phyloP scores from a whole-genome alignment of 2,888 invertebrate genomes.

The Nephrotoma flavescens region DNA sequence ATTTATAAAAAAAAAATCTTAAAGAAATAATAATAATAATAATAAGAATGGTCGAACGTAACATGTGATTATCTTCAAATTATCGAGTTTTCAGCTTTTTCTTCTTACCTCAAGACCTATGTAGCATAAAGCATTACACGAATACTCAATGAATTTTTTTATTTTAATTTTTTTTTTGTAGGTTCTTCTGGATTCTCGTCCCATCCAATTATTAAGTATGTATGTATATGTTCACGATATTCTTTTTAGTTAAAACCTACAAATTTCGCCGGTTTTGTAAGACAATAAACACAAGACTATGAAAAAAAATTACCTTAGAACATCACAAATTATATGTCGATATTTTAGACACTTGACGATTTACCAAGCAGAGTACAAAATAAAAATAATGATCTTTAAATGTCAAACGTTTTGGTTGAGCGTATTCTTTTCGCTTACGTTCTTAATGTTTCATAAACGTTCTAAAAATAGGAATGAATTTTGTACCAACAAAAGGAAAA shows the following conservation, averaged over 20 bases:
- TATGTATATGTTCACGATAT: not conserved
- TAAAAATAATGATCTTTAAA: not conserved
- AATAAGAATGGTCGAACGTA: not conserved
- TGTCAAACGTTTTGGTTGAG: not conserved
- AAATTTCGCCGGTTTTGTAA: not conserved
- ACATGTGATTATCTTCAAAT: not conserved
- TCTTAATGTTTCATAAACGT: not conserved
- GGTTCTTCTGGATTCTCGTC: not conserved
- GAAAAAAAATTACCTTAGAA: not conserved
- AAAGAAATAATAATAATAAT: not conserved
- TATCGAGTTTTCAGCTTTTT: not conserved
- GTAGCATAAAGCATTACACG: not conserved
- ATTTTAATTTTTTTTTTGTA: not conserved
- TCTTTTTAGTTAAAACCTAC: not conserved
- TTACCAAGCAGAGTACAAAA: not conserved
- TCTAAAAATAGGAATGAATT: not conserved
- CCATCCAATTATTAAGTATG: not conserved
- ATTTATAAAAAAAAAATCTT: not conserved
- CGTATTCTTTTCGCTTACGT: not conserved
- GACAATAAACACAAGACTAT: not conserved
- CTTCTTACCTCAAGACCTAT: not conserved
- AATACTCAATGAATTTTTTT: not conserved
- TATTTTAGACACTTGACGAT: not conserved
- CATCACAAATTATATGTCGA: not conserved
- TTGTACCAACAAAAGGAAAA: not conserved